Evolutionary conservation across 2,888 invertebrate genomes (phyloP).

Genomic region (Tenthredo scrophulariae): DNA sequence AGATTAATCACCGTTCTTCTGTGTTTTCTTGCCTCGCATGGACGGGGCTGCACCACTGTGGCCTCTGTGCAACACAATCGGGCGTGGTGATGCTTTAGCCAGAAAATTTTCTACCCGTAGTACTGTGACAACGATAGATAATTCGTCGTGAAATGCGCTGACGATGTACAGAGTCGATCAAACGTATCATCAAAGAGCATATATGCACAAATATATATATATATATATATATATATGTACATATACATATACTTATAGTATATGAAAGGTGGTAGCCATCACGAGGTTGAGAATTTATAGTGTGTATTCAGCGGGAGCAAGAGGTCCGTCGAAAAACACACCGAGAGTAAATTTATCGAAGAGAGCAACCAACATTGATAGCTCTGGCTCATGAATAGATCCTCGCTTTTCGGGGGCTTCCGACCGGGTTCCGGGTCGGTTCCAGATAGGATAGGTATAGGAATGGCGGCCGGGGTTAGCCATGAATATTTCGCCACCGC

Average conservation of each 20-base stretch:
- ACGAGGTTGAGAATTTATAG: constrained; percentile 7
- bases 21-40: constrained; percentile 70
- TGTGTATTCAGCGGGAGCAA: constrained; percentile 41
- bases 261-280: background rate
- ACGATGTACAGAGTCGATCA: background rate
- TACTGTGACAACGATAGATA: background rate
- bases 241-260: too few relatives aligned
- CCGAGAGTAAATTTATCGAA: constrained; percentile 71
- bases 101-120: background rate
- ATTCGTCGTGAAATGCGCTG: background rate
- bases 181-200: constrained; percentile 41
- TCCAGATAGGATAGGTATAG: constrained; percentile 27
- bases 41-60: constrained; percentile 17
- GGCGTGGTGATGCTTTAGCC: constrained; percentile 60
- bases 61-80: constrained; percentile 63
- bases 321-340: constrained; percentile 50
- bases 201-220: background rate
- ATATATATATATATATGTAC: background rate
- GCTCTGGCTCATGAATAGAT: constrained; percentile 76
- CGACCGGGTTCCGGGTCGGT: constrained; percentile 34
- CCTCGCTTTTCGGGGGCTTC: constrained; percentile 68
- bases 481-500: constrained; percentile 77
- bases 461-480: constrained; percentile 64
- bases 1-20: constrained; percentile 78
- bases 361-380: constrained; percentile 63